These are phyloP conservation scores for Clarias platycephalus DNA, from an alignment of 2,797 vertebrate species.

Conservation along the genomic window DNA sequence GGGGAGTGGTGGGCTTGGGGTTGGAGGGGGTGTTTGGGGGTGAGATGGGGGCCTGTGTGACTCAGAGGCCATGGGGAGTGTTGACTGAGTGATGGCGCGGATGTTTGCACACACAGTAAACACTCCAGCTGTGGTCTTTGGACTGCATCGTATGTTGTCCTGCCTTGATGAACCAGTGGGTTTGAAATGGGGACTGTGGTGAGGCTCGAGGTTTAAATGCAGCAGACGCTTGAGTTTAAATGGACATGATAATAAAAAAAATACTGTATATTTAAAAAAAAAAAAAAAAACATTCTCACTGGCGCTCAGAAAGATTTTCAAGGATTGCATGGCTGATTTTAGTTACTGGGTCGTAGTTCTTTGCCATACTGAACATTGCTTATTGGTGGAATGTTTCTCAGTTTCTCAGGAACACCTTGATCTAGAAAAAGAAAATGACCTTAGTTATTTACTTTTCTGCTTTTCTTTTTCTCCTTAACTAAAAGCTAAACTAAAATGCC, in stretches of 20 bases:
- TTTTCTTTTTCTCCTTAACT: not conserved
- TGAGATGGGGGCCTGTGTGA: slow-evolving; percentile 52
- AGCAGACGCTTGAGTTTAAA: slow-evolving; percentile 34
- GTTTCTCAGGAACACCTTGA: not conserved
- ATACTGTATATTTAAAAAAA: too few species aligned
- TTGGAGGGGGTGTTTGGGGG: slow-evolving; percentile 4
- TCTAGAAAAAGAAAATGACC: not conserved
- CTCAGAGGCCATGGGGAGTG: slow-evolving; percentile 40
- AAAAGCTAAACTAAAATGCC: not conserved
- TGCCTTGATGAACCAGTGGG: slow-evolving; percentile 36
- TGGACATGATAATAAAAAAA: not conserved
- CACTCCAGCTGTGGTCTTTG: slow-evolving; percentile 40
- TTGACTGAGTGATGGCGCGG: slow-evolving; percentile 29
- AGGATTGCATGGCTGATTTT: not conserved
- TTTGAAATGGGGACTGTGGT: slow-evolving; percentile 29
- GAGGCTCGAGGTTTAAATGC: slow-evolving; percentile 61
- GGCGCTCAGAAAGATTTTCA: not conserved
- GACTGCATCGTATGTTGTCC: slow-evolving; percentile 57
- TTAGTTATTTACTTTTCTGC: not conserved
- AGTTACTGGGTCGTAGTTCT: not conserved
- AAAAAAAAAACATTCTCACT: not conserved
- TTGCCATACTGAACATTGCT: not conserved
- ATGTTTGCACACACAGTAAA: slow-evolving; percentile 36
- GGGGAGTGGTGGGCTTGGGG: not conserved
- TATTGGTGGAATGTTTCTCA: not conserved